phyloP scores from a whole-genome alignment of 2,888 invertebrate genomes.

The Cremastinae sp. region DNA sequence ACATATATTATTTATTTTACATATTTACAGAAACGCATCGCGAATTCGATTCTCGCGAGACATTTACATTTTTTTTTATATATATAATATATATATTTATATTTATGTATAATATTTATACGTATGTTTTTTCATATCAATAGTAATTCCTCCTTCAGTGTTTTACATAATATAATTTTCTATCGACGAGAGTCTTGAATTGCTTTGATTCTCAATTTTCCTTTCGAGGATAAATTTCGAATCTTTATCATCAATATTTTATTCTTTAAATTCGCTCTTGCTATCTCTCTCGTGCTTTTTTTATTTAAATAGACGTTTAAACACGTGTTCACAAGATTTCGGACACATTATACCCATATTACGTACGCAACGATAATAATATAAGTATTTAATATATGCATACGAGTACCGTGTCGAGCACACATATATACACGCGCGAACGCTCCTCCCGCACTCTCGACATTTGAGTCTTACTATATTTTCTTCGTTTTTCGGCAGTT shows the following conservation, averaged over 20 bases:
- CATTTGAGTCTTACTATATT: not conserved
- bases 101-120: conserved; percentile 16
- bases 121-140: conserved; percentile 35
- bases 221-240: conserved; percentile 13
- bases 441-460: conserved; percentile 36
- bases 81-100: conserved; percentile 17
- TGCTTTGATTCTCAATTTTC: too few relatives aligned
- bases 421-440: conserved; percentile 42
- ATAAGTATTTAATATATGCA: conserved; percentile 63
- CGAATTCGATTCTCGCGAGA: conserved; percentile 50
- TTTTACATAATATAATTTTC: conserved; percentile 51
- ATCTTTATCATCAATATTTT: not conserved
- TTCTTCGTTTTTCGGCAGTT: too few relatives aligned
- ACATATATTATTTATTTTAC: conserved; percentile 69
- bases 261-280: not conserved
- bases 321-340: conserved; percentile 60
- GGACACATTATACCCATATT: conserved; percentile 57
- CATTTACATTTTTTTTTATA: conserved; percentile 32
- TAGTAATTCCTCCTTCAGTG: conserved; percentile 36
- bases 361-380: conserved; percentile 62
- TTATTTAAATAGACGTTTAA: conserved; percentile 53
- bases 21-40: conserved; percentile 73
- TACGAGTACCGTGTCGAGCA: conserved; percentile 60
- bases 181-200: conserved; percentile 37
- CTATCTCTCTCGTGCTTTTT: conserved; percentile 44